Conservation (phyloP, 2,888 invertebrate species). For the Phyllotreta cruciferae region DNA sequence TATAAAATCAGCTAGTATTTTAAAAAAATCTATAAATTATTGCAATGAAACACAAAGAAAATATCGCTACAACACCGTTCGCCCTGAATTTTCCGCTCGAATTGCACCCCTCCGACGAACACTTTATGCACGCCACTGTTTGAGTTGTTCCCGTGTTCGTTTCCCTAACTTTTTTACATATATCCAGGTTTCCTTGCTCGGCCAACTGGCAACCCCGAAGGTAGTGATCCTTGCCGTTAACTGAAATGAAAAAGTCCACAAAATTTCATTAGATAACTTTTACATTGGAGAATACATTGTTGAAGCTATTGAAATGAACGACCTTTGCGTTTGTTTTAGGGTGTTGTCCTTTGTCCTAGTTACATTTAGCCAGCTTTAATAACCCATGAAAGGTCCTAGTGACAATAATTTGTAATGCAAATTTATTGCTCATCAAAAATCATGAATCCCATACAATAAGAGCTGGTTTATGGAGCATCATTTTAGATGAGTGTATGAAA, state of each 20-base stretch:
- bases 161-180: slow-evolving; percentile 53
- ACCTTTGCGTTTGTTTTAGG: no score
- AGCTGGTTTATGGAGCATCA: not conserved
- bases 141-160: slow-evolving; percentile 45
- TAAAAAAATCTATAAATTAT: slow-evolving; percentile 13
- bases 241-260: slow-evolving; percentile 46
- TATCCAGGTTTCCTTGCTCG: slow-evolving; percentile 51
- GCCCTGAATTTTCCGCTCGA: slow-evolving; percentile 48
- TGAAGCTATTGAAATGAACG: no score
- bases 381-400: no score
- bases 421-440: not conserved
- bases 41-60: slow-evolving; percentile 1
- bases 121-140: slow-evolving; percentile 56
- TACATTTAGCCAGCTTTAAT: no score
- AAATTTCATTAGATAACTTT: not conserved
- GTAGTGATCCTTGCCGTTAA: slow-evolving; percentile 50
- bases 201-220: slow-evolving; percentile 57
- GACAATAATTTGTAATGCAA: no score
- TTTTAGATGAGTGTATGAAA: not conserved
- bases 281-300: no score
- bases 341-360: no score
- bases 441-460: not conserved
- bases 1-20: not conserved
- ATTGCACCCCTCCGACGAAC: slow-evolving; percentile 66
- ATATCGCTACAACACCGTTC: slow-evolving; percentile 7